Percentiles rank a stretch among this genome's conserved stretches.
Conservation (phyloP, 2,113 vertebrate species). For the Ptilorrhoa leucosticta region DNA sequence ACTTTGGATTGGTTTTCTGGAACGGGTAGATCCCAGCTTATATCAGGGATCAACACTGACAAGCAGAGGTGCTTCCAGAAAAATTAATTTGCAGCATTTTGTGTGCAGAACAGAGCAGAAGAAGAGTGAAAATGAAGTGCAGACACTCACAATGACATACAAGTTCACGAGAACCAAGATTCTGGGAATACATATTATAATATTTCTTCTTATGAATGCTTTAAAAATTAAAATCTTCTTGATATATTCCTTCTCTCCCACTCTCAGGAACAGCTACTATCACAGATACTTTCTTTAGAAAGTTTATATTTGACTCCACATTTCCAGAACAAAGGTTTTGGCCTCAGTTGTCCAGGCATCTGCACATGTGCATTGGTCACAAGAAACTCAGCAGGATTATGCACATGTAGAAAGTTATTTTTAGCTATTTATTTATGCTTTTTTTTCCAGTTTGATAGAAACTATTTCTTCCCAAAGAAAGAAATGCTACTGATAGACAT, state of each 20-base stretch:
- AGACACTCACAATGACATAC: neutral
- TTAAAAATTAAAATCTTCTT: neutral
- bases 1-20: neutral
- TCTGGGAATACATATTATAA: neutral
- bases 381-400: neutral
- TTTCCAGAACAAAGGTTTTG: neutral
- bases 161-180: accelerated
- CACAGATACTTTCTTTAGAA: neutral
- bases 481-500: neutral
- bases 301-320: neutral
- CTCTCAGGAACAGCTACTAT: neutral
- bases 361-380: neutral
- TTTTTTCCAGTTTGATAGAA: neutral
- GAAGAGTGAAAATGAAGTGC: neutral
- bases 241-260: neutral
- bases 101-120: neutral
- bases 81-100: neutral
- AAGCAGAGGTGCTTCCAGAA: neutral
- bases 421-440: neutral
- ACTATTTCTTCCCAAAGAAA: neutral
- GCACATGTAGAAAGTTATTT: neutral
- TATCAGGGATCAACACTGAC: neutral
- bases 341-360: neutral
- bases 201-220: neutral
- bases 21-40: neutral